phyloP scores from a whole-genome alignment of 2,113 vertebrate genomes.

The Thermophis baileyi region DNA sequence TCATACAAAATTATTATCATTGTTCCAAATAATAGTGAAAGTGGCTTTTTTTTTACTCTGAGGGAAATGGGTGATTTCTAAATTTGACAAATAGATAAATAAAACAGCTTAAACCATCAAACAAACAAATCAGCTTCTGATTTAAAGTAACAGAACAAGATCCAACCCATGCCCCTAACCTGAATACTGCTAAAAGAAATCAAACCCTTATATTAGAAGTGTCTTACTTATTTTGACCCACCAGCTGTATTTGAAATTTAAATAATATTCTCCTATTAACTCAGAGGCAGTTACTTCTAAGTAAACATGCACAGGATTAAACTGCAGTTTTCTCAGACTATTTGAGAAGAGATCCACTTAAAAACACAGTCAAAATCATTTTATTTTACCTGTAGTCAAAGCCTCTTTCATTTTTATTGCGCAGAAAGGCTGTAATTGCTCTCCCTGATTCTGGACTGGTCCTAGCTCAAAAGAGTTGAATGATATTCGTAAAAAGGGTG shows the following conservation, averaged over 20 bases:
- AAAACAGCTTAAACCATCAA: background rate
- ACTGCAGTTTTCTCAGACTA: background rate
- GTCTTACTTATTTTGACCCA: background rate
- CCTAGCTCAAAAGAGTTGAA: conserved; percentile 93
- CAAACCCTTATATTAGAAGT: background rate
- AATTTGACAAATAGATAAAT: background rate
- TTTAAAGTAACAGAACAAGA: background rate
- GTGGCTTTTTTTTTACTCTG: background rate
- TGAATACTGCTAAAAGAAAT: background rate
- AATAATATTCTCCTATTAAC: background rate
- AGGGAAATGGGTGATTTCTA: background rate
- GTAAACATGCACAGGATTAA: background rate
- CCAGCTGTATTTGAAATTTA: background rate
- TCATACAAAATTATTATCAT: background rate
- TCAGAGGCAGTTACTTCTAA: background rate
- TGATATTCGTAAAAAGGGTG: conserved; percentile 90
- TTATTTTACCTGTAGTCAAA: conserved; percentile 82
- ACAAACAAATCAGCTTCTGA: background rate
- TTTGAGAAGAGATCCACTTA: background rate
- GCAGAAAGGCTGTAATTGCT: conserved; percentile 80
- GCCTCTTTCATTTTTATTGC: conserved; percentile 97
- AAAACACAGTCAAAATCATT: conserved; percentile 6
- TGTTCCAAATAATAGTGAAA: background rate
- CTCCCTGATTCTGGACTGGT: conserved; percentile 65
- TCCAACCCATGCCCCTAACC: background rate